Base-by-base conservation (phyloP, 1,140 invertebrate genomes). In the Nixonia krombeini region DNA sequence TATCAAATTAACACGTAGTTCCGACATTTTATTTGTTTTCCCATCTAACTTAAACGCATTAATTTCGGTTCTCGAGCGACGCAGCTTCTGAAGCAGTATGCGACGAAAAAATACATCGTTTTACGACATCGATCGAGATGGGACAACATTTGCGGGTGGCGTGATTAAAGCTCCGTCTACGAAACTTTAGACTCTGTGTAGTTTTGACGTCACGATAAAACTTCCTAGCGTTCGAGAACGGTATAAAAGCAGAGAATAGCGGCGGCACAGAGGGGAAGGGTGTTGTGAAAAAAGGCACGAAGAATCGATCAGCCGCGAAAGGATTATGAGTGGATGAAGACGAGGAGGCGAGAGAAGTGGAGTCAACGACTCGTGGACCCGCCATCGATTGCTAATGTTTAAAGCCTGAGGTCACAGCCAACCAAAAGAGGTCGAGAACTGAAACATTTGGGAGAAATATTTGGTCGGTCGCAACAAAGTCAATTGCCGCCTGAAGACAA, bases 331-430 rank as follows among this genome's bases (percentile, higher is more conserved):
- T 29, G 29, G 46, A 51, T 66, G 47, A 49, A 63, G 56, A 61
- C n/a, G 49, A 37, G 37, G 44, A 56, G 47, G 37, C 41, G 25
- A 59, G 35, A 51, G 57, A 17, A 63, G 45, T 47, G 56, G 47
- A 78, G 79, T 82, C 78, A 80, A 81, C 56, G 79, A 82, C 80
- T 82, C 65, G 57, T 72, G 68, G 69, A 74, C 75, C 61, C 52
- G 40, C 47, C 66, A 82, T 82, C 80, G 79, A 81, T 81, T 79
- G 75, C 73, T 73, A 80, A 82, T 82, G 79, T 82, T 81, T 82
- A 74, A 78, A 80, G 74, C 73, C 51, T 63, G 64, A 73, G 72
- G 71, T 78, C 71, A 73, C 49, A 69, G 51, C 33, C 46, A 45
- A 62, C 49, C 55, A 31, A 49, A 68, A 44, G 42, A 41, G 55